Conservation (phyloP, 2,888 invertebrate species). For the Pediacus dermestoides region DNA sequence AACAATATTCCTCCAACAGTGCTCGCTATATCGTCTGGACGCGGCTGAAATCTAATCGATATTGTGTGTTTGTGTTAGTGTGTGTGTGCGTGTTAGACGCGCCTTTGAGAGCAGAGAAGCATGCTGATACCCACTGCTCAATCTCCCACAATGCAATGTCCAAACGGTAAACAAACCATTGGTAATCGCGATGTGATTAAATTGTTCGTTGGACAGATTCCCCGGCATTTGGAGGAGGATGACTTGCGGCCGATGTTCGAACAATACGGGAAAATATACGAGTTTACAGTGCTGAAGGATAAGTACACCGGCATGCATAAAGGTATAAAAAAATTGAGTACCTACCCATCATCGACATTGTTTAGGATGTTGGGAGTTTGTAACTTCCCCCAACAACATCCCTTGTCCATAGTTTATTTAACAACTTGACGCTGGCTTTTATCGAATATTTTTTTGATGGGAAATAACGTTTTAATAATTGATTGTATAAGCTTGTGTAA, state of each 20-base stretch:
- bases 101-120: slow-evolving; percentile 20
- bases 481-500: no score
- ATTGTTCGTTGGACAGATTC: slow-evolving; percentile 91
- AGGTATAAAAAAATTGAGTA: no score
- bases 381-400: no score
- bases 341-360: no score
- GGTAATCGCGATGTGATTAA: slow-evolving; percentile 62
- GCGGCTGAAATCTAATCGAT: slow-evolving; percentile 23
- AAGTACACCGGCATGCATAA: slow-evolving; percentile 95
- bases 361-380: no score
- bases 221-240: slow-evolving; percentile 82
- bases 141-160: slow-evolving; percentile 41
- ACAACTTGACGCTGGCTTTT: no score
- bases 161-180: slow-evolving; percentile 12
- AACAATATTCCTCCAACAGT: no score
- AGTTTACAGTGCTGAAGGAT: slow-evolving; percentile 91
- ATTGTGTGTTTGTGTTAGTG: slow-evolving; percentile 17
- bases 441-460: no score
- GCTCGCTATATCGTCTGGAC: slow-evolving; percentile 26
- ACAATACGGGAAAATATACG: slow-evolving; percentile 89
- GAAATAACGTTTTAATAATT: no score
- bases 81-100: slow-evolving; percentile 11
- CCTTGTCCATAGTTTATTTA: no score
- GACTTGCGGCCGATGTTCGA: slow-evolving; percentile 88
- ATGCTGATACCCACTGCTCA: slow-evolving; percentile 51